Conservation (phyloP, 2,113 vertebrate species). For the Cyanoderma ruficeps region DNA sequence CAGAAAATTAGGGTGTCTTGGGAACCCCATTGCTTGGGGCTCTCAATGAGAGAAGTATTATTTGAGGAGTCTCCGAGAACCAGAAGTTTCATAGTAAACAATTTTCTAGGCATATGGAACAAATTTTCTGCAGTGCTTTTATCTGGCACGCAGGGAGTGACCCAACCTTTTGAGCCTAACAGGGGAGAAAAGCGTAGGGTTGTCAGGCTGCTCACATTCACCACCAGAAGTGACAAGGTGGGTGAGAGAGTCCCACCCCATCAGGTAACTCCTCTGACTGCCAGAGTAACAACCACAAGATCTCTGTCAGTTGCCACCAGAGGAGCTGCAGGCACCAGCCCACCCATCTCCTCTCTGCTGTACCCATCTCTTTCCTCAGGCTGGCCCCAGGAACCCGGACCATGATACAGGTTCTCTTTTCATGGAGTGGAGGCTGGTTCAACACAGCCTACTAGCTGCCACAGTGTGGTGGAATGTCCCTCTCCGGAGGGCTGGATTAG, state of each 20-base stretch:
- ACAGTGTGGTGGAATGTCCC: background rate
- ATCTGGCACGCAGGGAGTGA: background rate
- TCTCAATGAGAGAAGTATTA: background rate
- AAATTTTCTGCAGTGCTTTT: background rate
- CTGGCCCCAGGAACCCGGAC: background rate
- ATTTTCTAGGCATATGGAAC: background rate
- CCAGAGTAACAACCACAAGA: background rate
- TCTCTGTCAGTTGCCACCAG: background rate
- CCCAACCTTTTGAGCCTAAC: background rate
- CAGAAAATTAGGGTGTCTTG: background rate
- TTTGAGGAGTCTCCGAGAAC: background rate
- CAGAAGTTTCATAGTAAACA: background rate
- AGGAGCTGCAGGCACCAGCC: background rate
- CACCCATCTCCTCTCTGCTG: background rate
- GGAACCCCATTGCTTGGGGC: background rate
- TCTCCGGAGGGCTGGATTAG: background rate
- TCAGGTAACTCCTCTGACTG: background rate
- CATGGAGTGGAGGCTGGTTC: background rate
- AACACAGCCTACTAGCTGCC: background rate
- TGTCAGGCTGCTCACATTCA: background rate
- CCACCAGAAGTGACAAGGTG: background rate
- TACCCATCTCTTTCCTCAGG: fast-evolving
- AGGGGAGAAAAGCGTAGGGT: background rate
- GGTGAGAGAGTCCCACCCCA: background rate
- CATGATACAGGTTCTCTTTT: background rate